phyloP scores from a whole-genome alignment of 2,888 invertebrate species.

The Pristionchus maxplancki region DNA sequence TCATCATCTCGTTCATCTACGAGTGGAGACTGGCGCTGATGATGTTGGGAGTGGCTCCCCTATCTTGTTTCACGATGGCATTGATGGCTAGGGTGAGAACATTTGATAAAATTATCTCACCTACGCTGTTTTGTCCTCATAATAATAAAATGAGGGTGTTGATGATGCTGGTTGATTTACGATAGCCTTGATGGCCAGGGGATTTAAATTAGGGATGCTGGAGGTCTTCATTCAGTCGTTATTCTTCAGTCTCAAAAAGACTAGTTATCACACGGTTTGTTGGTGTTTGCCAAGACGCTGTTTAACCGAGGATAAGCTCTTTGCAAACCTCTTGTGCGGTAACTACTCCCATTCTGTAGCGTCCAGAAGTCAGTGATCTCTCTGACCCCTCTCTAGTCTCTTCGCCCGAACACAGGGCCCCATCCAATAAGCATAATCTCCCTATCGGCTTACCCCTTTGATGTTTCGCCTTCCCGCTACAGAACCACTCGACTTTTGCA shows the following conservation, averaged over 20 bases:
- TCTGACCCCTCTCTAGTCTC: not conserved
- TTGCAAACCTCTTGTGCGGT: not conserved
- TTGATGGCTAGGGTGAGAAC: conserved; percentile 66
- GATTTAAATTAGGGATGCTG: too few species aligned
- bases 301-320: too few species aligned
- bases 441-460: not conserved
- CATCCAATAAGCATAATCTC: not conserved
- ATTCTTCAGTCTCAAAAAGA: too few species aligned
- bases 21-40: conserved; percentile 70
- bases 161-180: too few species aligned
- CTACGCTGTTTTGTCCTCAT: too few species aligned
- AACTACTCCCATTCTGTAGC: not conserved
- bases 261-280: too few species aligned
- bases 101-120: too few species aligned
- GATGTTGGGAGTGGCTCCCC: conserved; percentile 71
- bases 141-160: too few species aligned
- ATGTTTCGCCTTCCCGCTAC: not conserved
- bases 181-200: too few species aligned
- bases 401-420: not conserved
- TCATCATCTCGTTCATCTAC: conserved; percentile 66
- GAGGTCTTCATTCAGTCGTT: too few species aligned
- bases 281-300: too few species aligned
- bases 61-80: conserved; percentile 69
- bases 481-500: not conserved
- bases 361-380: not conserved